Conservation (phyloP, 2,888 invertebrate genomes). For the Lepas anatifera region DNA sequence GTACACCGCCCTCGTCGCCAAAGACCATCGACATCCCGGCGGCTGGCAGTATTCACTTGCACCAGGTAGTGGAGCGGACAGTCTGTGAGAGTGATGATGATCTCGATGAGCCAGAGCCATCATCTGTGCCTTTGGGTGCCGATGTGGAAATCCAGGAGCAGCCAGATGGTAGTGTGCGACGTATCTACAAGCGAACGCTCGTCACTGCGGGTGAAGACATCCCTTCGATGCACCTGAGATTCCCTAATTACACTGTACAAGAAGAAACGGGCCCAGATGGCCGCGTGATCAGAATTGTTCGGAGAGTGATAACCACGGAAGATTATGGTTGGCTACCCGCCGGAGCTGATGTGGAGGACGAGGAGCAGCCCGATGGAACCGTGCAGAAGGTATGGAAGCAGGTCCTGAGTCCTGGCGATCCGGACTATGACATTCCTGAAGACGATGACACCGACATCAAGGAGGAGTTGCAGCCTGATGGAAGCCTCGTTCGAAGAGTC, state of each 20-base stretch:
- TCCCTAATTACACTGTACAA: not conserved
- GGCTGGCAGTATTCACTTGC: not conserved
- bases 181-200: not conserved
- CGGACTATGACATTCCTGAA: not conserved
- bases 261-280: not conserved
- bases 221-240: not conserved
- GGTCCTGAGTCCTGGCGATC: not conserved
- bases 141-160: not conserved
- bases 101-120: not conserved
- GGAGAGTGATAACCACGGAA: not conserved
- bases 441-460: not conserved
- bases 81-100: not conserved
- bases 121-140: not conserved
- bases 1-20: not conserved
- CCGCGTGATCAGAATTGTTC: not conserved
- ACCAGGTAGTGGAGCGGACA: not conserved
- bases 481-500: not conserved
- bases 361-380: not conserved
- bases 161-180: not conserved
- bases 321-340: not conserved
- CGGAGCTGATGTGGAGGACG: not conserved
- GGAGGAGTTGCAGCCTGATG: not conserved
- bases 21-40: not conserved
- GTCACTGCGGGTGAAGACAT: not conserved
- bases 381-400: constrained; percentile 3